Evolutionary conservation across 1,140 invertebrate species (phyloP).

Genomic region (Gryon sp.): DNA sequence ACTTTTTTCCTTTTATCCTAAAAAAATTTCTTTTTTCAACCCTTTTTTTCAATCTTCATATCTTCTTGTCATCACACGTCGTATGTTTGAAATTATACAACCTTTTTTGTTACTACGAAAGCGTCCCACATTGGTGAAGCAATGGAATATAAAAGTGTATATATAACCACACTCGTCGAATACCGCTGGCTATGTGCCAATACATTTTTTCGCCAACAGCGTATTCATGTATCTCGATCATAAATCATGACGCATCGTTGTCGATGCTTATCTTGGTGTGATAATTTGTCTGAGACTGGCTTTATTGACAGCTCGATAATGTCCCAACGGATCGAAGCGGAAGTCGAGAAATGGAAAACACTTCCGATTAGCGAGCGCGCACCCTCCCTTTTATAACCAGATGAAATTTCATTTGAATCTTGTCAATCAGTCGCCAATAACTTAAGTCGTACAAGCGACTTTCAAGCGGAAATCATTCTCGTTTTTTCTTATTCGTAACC

Average conservation of each 20-base stretch:
- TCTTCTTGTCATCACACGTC: conserved; percentile 15
- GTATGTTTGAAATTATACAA: conserved; percentile 10
- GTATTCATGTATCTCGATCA: conserved; percentile 46
- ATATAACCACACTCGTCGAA: conserved; percentile 26
- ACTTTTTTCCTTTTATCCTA: conserved; percentile 9
- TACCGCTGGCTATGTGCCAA: conserved; percentile 34
- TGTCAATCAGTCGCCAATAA: conserved; percentile 44
- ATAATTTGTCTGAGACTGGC: conserved; percentile 58
- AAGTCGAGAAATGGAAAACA: conserved; percentile 56
- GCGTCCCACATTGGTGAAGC: background rate
- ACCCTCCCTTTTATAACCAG: conserved; percentile 32
- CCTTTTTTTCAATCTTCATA: no score
- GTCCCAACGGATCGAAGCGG: conserved; percentile 29
- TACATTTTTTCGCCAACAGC: conserved; percentile 38
- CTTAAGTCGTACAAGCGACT: conserved; percentile 10
- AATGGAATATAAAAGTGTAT: conserved; percentile 30
- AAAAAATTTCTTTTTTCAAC: no score
- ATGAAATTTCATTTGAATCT: conserved; percentile 38
- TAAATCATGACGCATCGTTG: conserved; percentile 60
- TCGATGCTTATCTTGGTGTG: conserved; percentile 58
- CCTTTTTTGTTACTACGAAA: no score
- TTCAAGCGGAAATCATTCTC: conserved; percentile 4
- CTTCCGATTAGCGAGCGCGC: conserved; percentile 51
- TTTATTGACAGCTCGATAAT: conserved; percentile 68
- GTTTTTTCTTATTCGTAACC: background rate